Evolutionary conservation across 2,888 invertebrate genomes (phyloP), one percentile per base, ranked within the genome.

Genomic region (Amorpha juglandis): DNA sequence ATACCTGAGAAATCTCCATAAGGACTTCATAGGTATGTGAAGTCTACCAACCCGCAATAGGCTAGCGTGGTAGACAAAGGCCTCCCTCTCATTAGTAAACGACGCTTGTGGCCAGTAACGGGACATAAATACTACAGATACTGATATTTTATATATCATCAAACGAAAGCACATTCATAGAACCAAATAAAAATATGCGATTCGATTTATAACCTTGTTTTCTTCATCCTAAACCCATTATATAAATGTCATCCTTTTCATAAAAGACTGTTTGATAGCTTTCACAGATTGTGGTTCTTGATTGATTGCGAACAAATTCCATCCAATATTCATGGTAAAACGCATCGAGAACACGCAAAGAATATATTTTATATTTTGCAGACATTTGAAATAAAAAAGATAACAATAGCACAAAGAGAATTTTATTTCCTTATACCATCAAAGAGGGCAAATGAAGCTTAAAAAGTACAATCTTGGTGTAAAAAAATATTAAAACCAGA

Each of bases 391-490:
- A 58, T 58, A 58, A 9, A 58, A 58, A 55, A 8, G n/a, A 48
- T 27, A 27, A 27, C 27, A 27, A 27, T 27, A 4, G 27, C 27
- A 27, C 16, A 55, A 38, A 55, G 35, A n/a, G 7, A 35, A 35
- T 9, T 35, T 55, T 55, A 55, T 55, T 55, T 55, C 35, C 11
- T 55, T 16, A n/a, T 16, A 35, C 55, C 27, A 4, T n/a, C n/a
- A 38, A 55, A 55, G 55, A 55, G n/a, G 11, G 38, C 6, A 42
- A 58, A 58, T 58, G 42, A 58, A 58, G 42, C 58, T 42, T 19
- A 42, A 42, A 58, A 58, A 19, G 19, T 42, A 42, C 42, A 38
- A 19, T 42, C 42, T 19, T 6, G 42, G 7, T 55, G n/a, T 58
- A 58, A 58, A 58, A 35, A 58, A 4, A 45, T 38, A 42, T 38